phyloP scores from a whole-genome alignment of 2,113 vertebrate species.

The Myotis yumanensis region DNA sequence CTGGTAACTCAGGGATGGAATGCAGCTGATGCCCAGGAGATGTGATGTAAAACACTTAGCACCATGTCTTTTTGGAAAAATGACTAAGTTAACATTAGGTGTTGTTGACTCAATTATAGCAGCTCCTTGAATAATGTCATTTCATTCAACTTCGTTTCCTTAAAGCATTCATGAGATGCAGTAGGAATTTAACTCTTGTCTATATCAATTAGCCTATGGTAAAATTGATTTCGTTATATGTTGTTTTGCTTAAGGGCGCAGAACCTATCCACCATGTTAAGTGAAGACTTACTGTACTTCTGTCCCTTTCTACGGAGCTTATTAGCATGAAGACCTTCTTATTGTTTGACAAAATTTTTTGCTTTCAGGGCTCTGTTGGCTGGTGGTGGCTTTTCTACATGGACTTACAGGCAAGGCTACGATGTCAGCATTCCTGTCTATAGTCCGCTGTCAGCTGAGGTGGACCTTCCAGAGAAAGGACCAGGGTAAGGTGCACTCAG shows the following conservation, averaged over 20 bases:
- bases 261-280: not conserved
- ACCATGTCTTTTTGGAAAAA: not conserved
- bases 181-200: not conserved
- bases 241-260: not conserved
- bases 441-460: conserved; percentile 92
- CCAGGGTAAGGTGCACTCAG: conserved; percentile 88
- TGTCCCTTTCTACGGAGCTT: not conserved
- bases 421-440: conserved; percentile 99
- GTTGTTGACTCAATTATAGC: not conserved
- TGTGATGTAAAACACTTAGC: not conserved
- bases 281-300: not conserved
- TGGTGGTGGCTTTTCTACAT: conserved; percentile 97
- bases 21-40: not conserved
- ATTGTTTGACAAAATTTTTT: not conserved
- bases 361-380: conserved; percentile 93
- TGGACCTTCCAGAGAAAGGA: conserved; percentile 91
- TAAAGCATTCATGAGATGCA: not conserved
- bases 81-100: not conserved
- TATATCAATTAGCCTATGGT: not conserved
- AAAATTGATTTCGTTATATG: not conserved
- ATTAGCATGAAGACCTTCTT: not conserved
- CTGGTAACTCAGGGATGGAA: not conserved
- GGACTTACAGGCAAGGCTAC: conserved; percentile 99
- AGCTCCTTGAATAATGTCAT: not conserved
- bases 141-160: not conserved